Evolutionary conservation across 1,140 invertebrate genomes (phyloP), one percentile per base, ranked within the genome.

Genomic region (Micrasema longulum): DNA sequence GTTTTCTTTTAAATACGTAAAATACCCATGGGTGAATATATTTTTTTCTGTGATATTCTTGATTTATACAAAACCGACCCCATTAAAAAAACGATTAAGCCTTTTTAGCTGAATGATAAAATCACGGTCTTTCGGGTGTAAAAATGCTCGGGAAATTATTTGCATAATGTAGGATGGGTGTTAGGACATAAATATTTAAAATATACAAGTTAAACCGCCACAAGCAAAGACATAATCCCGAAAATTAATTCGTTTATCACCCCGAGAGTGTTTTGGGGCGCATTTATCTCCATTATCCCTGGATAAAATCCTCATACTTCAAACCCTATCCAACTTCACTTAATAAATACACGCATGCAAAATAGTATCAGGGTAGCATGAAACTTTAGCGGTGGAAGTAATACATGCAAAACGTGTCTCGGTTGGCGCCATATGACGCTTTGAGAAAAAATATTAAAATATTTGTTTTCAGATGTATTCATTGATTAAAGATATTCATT

Each of bases 161-260:
- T 73, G 71, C 74, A 76, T 76, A 73, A 76, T 67, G 71, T 50
- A 65, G 50, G 70, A 66, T 57, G 41, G 66, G 47, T 45, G 62
- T 23, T 64, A 66, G 71, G 65, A 73, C 71, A 73, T 76, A 76
- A 76, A 76, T 76, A 76, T 76, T 76, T 71, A 73, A 73, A 73
- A 70, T 72, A 62, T 71, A 73, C 71, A 76, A 76, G 64, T 66
- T 70, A 60, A 72, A 70, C 69, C 66, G 73, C 73, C 74, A 67
- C 70, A 73, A 76, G 68, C 74, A 76, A 76, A 70, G 74, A 71
- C 74, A 69, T 76, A 76, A 76, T 76, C 74, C 74, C 68, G 71
- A 76, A 76, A 76, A 76, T 76, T 76, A 76, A 76, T 76, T 76
- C 74, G 74, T 75, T 75, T 75, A 75, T 75, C 70, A 60, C 74